Evolutionary conservation across 1,140 invertebrate species (phyloP), one percentile per base, ranked within the genome.

Genomic region (Archivesica marissinica): DNA sequence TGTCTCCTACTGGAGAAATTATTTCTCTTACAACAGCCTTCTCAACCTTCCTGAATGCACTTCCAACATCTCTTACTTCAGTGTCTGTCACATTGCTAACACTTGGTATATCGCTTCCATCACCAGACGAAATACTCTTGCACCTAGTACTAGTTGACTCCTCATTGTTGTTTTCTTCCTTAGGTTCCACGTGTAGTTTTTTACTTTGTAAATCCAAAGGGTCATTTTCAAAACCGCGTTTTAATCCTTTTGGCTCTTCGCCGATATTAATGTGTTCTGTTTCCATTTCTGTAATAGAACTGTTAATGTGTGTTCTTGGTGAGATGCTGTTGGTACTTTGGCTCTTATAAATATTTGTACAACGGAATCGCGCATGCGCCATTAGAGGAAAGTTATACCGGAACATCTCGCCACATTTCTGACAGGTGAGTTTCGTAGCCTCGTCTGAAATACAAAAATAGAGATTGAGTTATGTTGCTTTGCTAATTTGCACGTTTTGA

Each of bases 11-110:
- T 35, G 38, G 35, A 9, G 77, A 47, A 44, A 28, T 15, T n/a
- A n/a, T 66, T 33, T 75, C 68, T 9, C 38, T 61, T 30, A 41
- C 25, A 23, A 50, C n/a, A 30, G 66, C 44, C 33, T 88, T 90
- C 81, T 92, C 90, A 30, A 93, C 91, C 88, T 93, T 93, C 72
- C 89, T 88, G 68, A 93, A 93, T 9, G 92, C 92, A 87, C 92
- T 93, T 20, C 81, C 50, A 28, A 72, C 59, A 41, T 82, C 76
- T 56, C 78, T 74, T 20, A 15, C 25, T 13, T 79, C 61, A 7
- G 38, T 66, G 52, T 64, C 59, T 28, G n/a, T 47, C 1, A 41
- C 38, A 56, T 41, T 41, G 6, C 17, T 44, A n/a, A n/a, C n/a
- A n/a, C n/a, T n/a, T n/a, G n/a, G n/a, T n/a, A n/a, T n/a, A n/a